Evolutionary conservation across 2,888 invertebrate species (phyloP).

Genomic region (Ellobium chinense): DNA sequence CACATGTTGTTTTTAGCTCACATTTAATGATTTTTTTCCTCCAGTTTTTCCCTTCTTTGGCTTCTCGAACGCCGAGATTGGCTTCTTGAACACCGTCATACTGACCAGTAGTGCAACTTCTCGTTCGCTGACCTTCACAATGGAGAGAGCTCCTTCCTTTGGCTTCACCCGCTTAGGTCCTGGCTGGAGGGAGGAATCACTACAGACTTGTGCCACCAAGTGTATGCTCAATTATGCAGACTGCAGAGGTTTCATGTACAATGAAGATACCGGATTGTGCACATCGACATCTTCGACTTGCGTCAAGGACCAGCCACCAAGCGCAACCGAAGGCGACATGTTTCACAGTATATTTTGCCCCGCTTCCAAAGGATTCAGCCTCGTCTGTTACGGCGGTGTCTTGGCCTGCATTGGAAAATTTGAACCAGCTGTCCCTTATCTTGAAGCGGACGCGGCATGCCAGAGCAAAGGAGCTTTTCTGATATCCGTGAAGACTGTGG

Average conservation of each 20-base stretch:
- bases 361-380: background rate
- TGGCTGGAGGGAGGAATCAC: background rate
- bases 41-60: too few relatives aligned
- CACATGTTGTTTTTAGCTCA: too few relatives aligned
- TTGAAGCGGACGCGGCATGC: background rate
- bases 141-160: background rate
- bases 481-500: background rate
- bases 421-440: background rate
- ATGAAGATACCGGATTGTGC: background rate
- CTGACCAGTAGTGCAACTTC: too few relatives aligned
- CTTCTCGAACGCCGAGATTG: too few relatives aligned
- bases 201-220: background rate
- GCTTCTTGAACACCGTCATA: too few relatives aligned
- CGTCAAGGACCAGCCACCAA: background rate
- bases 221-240: background rate
- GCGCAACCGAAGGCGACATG: background rate
- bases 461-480: background rate
- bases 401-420: background rate
- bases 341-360: background rate
- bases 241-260: constrained; percentile 10
- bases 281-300: background rate
- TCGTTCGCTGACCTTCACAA: background rate
- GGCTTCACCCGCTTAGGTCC: background rate
- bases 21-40: too few relatives aligned
- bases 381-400: background rate